phyloP scores from a whole-genome alignment of 2,888 invertebrate species.

The Nezara viridula region DNA sequence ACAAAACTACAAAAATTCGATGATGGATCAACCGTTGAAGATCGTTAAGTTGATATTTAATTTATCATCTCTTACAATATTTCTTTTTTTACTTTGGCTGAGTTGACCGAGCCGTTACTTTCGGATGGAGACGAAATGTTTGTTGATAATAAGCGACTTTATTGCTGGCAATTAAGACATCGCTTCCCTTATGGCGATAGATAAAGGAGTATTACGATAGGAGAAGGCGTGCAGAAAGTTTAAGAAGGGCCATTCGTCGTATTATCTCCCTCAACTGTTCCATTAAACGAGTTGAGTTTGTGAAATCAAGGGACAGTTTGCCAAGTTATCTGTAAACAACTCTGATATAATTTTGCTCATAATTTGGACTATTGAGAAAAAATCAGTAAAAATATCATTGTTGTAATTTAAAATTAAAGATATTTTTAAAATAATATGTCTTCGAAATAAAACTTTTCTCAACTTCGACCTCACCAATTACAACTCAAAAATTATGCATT shows the following conservation, averaged over 20 bases:
- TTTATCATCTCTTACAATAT: too few relatives aligned
- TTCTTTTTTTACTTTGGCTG: too few relatives aligned
- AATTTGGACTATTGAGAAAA: background rate
- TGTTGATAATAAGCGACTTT: background rate
- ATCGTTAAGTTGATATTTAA: too few relatives aligned
- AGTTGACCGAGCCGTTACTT: background rate
- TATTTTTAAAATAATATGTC: too few relatives aligned
- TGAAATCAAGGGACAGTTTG: background rate
- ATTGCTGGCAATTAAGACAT: conserved; percentile 1
- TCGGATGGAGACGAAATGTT: background rate
- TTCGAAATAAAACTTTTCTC: too few relatives aligned
- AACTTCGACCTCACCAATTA: too few relatives aligned
- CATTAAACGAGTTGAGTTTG: background rate
- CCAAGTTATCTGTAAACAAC: conserved; percentile 2
- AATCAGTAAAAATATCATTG: background rate
- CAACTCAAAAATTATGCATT: too few relatives aligned
- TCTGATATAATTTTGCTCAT: background rate
- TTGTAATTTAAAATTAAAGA: too few relatives aligned
- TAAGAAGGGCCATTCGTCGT: conserved; percentile 15
- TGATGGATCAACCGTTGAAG: too few relatives aligned
- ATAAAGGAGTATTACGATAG: conserved; percentile 1
- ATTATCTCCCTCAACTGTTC: conserved; percentile 34
- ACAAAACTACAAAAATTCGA: too few relatives aligned
- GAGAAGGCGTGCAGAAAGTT: conserved; percentile 16
- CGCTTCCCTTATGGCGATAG: background rate